Conservation (phyloP, 2,888 invertebrate species). For the Diaperis boleti region DNA sequence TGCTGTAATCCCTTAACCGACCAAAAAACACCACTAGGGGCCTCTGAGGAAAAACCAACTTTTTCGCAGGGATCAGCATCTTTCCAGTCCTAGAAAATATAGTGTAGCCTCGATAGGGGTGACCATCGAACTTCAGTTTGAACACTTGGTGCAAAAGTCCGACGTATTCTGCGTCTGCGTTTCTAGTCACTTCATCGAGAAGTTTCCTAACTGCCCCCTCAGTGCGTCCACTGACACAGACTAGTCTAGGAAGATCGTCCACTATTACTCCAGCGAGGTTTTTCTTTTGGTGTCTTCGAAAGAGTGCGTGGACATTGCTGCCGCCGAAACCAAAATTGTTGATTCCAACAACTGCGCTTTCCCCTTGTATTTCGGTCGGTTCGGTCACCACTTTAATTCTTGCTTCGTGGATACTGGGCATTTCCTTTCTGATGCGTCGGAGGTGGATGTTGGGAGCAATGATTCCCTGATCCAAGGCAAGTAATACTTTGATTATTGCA, state of each 20-base stretch:
- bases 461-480: conserved; percentile 75
- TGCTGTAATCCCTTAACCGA: not conserved
- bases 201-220: conserved; percentile 77
- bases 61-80: not conserved
- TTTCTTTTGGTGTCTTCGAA: conserved; percentile 71
- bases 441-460: conserved; percentile 81
- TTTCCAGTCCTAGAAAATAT: conserved; percentile 4
- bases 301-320: conserved; percentile 79
- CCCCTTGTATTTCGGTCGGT: conserved; percentile 66
- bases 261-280: conserved; percentile 74
- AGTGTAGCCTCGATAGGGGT: conserved; percentile 29
- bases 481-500: conserved; percentile 71
- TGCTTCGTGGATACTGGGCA: conserved; percentile 68
- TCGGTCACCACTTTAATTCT: conserved; percentile 68
- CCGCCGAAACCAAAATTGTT: conserved; percentile 96
- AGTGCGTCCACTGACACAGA: conserved; percentile 82
- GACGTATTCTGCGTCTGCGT: conserved; percentile 74
- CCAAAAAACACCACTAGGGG: not conserved
- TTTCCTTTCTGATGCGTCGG: conserved; percentile 68
- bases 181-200: conserved; percentile 73
- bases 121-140: conserved; percentile 19
- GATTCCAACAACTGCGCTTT: conserved; percentile 58
- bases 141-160: conserved; percentile 61
- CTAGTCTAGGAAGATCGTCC: conserved; percentile 78
- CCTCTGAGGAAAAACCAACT: not conserved